Percentiles rank a stretch among this genome's conserved stretches.
phyloP scores from a whole-genome alignment of 2,113 vertebrate species.

The Thomomys bottae region DNA sequence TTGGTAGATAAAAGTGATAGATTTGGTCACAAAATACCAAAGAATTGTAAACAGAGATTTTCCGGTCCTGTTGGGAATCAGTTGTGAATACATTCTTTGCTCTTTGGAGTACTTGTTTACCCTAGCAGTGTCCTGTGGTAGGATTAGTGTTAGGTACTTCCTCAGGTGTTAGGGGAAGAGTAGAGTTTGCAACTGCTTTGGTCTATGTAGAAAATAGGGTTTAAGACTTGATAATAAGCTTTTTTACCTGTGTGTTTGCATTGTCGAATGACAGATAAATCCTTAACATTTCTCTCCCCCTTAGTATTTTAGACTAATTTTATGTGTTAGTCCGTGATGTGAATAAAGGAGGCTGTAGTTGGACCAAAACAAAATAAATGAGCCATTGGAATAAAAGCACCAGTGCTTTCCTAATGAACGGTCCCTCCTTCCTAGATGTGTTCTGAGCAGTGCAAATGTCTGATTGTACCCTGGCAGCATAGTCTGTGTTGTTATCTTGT shows the following conservation, averaged over 20 bases:
- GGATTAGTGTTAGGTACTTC: constrained; percentile 50
- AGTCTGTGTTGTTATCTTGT: constrained; percentile 28
- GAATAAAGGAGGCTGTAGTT: constrained; percentile 39
- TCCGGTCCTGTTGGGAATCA: constrained; percentile 55
- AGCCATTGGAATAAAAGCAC: constrained; percentile 50
- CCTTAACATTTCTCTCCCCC: constrained; percentile 62
- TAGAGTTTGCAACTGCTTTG: constrained; percentile 58
- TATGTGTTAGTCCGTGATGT: constrained; percentile 22
- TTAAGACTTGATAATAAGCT: constrained; percentile 52
- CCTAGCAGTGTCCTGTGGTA: constrained; percentile 75
- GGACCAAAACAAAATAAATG: constrained; percentile 72
- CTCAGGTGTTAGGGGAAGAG: constrained; percentile 61
- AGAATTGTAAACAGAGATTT: constrained; percentile 52
- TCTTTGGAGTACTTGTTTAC: constrained; percentile 77
- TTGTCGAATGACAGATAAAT: constrained; percentile 51
- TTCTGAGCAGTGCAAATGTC: constrained; percentile 65
- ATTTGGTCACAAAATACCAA: constrained; percentile 67
- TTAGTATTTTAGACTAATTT: constrained; percentile 50
- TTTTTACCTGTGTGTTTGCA: constrained; percentile 45
- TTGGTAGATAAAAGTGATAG: constrained; percentile 63
- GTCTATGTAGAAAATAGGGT: constrained; percentile 60
- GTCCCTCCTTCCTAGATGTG: constrained; percentile 25
- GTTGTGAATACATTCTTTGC: constrained; percentile 79
- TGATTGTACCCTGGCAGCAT: not conserved
- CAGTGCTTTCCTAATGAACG: not conserved